phyloP scores from a whole-genome alignment of 2,888 invertebrate species.

The Capitulum mitella region DNA sequence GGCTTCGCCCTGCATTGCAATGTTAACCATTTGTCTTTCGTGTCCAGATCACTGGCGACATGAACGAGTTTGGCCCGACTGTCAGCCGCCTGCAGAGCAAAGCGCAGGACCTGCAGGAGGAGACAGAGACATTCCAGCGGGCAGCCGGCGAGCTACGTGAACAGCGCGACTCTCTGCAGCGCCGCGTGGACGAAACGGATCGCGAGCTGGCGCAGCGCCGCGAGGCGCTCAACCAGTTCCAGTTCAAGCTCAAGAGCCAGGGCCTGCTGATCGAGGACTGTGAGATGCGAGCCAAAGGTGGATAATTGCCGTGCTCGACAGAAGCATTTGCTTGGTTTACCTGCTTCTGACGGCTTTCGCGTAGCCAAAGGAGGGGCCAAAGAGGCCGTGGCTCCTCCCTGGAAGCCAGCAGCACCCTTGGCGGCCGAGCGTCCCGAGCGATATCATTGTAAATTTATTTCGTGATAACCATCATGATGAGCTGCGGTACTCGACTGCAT shows the following conservation, averaged over 20 bases:
- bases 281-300: slow-evolving; percentile 7
- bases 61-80: neutral
- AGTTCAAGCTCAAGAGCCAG: slow-evolving; percentile 7
- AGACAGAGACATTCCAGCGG: neutral
- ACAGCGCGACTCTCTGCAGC: neutral
- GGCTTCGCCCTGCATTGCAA: no score
- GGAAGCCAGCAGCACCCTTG: no score
- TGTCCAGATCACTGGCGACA: no score
- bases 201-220: neutral
- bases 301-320: neutral
- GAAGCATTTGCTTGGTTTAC: neutral
- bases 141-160: neutral
- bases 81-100: neutral
- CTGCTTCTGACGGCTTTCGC: no score
- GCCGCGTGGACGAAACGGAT: neutral
- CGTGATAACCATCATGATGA: no score
- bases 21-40: no score
- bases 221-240: neutral
- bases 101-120: neutral
- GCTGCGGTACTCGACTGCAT: no score
- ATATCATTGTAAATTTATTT: no score
- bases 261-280: slow-evolving; percentile 1
- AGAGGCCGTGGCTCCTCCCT: no score
- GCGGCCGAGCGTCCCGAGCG: no score
- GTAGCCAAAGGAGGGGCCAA: no score